Evolutionary conservation across 1,140 invertebrate species (phyloP).

Genomic region (Drosophila grimshawi): DNA sequence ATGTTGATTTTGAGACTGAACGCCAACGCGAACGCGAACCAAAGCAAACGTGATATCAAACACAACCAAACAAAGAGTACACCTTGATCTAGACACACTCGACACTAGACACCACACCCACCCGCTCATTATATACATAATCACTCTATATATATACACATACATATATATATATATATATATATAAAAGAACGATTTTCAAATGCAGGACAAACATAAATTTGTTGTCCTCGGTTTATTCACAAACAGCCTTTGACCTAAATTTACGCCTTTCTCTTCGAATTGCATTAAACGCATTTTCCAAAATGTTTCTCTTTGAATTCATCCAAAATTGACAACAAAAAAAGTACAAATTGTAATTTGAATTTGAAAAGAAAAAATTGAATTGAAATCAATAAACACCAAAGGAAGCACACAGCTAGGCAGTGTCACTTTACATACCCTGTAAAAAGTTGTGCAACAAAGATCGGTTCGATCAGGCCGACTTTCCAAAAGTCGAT

Average conservation of each 20-base stretch:
- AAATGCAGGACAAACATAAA: neutral
- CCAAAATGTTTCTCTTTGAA: too few species aligned
- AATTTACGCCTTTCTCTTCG: too few species aligned
- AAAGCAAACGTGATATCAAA: neutral
- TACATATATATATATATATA: neutral
- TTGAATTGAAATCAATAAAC: too few species aligned
- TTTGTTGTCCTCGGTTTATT: neutral
- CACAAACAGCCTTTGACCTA: neutral
- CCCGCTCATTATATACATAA: constrained; percentile 17
- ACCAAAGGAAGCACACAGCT: too few species aligned
- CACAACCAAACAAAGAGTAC: neutral
- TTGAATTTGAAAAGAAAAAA: too few species aligned
- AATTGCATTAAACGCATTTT: too few species aligned
- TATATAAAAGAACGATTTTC: constrained; percentile 4
- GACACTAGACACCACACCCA: neutral
- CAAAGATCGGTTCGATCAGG: too few species aligned
- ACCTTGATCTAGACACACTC: neutral
- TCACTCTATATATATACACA: neutral
- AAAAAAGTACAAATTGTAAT: too few species aligned
- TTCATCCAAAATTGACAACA: too few species aligned
- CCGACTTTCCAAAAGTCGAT: too few species aligned
- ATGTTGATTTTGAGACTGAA: constrained; percentile 15
- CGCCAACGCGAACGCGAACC: constrained; percentile 27
- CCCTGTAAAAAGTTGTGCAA: too few species aligned
- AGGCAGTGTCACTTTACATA: too few species aligned